Evolutionary conservation across 1,140 invertebrate species (phyloP).

Genomic region (Drosophila seguyi): DNA sequence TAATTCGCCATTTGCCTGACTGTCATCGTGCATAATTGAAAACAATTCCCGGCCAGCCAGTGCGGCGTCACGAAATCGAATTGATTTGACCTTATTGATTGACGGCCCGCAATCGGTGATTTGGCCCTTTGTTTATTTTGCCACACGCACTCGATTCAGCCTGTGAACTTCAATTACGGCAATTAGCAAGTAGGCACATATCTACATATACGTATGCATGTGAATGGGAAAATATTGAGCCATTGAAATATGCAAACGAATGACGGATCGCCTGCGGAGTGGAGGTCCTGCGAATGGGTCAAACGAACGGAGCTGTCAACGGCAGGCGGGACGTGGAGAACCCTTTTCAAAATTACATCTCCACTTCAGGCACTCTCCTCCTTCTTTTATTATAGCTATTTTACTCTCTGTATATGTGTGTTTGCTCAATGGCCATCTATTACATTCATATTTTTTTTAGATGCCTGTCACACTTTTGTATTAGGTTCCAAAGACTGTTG

Average conservation of each 20-base stretch:
- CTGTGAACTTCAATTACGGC: slow-evolving; percentile 56
- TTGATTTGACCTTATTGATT: slow-evolving; percentile 82
- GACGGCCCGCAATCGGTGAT: slow-evolving; percentile 51
- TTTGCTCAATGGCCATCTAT: slow-evolving; percentile 71
- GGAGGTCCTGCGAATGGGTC: slow-evolving; percentile 18
- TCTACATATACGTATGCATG: slow-evolving; percentile 16
- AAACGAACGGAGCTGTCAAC: slow-evolving; percentile 56
- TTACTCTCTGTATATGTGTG: slow-evolving; percentile 9
- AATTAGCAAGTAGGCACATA: slow-evolving; percentile 40
- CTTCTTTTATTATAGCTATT: slow-evolving; percentile 31
- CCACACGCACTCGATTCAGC: slow-evolving; percentile 32
- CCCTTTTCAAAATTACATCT: slow-evolving; percentile 62
- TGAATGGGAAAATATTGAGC: slow-evolving; percentile 20
- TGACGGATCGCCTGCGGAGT: slow-evolving; percentile 46
- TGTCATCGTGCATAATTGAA: slow-evolving; percentile 72
- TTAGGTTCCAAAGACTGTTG: slow-evolving; percentile 61
- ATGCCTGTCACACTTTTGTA: slow-evolving; percentile 70
- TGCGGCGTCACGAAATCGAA: slow-evolving; percentile 52
- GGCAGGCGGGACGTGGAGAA: slow-evolving; percentile 49
- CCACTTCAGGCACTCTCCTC: slow-evolving; percentile 7
- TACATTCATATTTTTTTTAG: slow-evolving; percentile 41
- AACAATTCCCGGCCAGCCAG: slow-evolving; percentile 60
- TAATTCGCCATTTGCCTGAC: slow-evolving; percentile 47
- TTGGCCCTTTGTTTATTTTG: slow-evolving; percentile 42
- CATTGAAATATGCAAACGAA: slow-evolving; percentile 43